Conservation (phyloP, 1,140 invertebrate genomes). For the Maconellicoccus hirsutus region DNA sequence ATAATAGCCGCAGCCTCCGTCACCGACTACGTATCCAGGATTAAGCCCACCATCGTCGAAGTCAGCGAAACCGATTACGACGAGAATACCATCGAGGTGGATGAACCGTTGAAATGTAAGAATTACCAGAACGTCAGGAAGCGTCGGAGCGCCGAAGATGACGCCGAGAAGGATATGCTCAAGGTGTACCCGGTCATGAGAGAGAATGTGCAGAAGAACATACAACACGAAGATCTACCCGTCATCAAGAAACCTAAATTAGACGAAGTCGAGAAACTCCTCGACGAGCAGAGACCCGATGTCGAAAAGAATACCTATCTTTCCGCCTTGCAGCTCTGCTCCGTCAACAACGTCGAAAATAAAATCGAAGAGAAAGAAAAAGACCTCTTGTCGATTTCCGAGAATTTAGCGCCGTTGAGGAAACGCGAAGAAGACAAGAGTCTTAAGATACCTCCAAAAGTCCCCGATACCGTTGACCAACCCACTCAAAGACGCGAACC, state of each 20-base stretch:
- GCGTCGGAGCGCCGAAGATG: conserved; percentile 24
- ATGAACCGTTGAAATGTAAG: conserved; percentile 32
- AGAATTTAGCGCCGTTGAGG: neutral
- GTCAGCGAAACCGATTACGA: neutral
- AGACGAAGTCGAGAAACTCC: neutral
- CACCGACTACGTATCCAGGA: neutral
- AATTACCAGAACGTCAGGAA: conserved; percentile 23
- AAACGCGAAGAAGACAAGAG: neutral
- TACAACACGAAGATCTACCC: conserved; percentile 22
- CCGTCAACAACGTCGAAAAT: neutral
- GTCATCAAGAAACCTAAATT: conserved; percentile 14
- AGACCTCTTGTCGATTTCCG: neutral
- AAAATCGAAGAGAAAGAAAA: neutral
- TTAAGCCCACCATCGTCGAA: neutral
- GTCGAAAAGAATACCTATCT: conserved; percentile 7
- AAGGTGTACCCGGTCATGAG: conserved; percentile 12
- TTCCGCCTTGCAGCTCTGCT: neutral
- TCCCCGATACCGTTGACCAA: neutral
- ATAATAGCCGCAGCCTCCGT: neutral
- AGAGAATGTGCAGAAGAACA: neutral
- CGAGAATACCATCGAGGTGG: neutral
- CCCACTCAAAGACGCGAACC: neutral
- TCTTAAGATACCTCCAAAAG: neutral
- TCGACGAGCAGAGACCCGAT: neutral
- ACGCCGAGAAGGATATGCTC: conserved; percentile 10